Percentiles rank a stretch among this genome's conserved stretches.
Evolutionary conservation across 2,888 invertebrate species (phyloP).

Genomic region (Yponomeuta malinellus): DNA sequence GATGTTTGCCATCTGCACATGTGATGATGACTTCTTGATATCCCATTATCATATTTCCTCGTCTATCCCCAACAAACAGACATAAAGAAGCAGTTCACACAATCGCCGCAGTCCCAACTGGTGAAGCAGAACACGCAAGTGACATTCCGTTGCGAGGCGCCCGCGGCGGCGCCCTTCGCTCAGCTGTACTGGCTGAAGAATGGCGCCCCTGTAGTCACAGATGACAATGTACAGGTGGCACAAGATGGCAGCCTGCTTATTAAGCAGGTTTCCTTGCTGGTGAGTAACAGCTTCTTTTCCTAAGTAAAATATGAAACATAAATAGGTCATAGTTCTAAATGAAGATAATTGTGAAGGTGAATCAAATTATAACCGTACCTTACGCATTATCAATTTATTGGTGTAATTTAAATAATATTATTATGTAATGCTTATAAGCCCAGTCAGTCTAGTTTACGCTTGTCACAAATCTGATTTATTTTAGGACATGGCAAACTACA

Average conservation of each 20-base stretch:
- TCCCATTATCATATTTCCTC: background rate
- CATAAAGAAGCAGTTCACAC: conserved; percentile 92
- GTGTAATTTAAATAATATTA: no score
- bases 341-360: background rate
- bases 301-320: background rate
- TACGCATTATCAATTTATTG: background rate
- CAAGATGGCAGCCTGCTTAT: conserved; percentile 90
- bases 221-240: conserved; percentile 83
- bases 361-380: background rate
- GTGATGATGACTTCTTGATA: background rate
- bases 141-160: conserved; percentile 91
- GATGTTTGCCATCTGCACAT: background rate
- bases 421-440: no score
- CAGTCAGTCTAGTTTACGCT: no score
- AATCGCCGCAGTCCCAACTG: conserved; percentile 88
- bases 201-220: conserved; percentile 79
- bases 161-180: conserved; percentile 90
- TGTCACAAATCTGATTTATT: conserved; percentile 19
- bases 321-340: background rate
- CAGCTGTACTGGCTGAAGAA: conserved; percentile 91
- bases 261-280: conserved; percentile 86
- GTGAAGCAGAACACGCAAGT: conserved; percentile 90
- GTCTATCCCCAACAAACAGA: conserved; percentile 64
- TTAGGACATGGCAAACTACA: conserved; percentile 95
- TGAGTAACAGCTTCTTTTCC: conserved; percentile 30